A percentile compares a stretch with the other conserved stretches of the same genome.
These are phyloP conservation scores for Drosophila eohydei DNA, from an alignment of 2,888 invertebrate species.

Conservation along the genomic window DNA sequence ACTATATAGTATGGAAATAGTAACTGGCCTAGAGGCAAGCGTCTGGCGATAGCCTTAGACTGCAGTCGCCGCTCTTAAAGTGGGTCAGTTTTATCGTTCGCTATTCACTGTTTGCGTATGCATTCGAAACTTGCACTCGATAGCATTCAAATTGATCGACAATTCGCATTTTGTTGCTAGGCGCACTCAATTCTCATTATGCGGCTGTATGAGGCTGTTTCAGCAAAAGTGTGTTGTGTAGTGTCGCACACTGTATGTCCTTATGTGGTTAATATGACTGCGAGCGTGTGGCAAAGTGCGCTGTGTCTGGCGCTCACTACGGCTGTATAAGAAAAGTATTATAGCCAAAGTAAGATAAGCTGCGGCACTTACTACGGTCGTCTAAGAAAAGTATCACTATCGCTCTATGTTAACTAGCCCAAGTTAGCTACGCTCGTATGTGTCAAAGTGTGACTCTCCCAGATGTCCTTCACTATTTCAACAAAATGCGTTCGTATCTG, in stretches of 20 bases:
- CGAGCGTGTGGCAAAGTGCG: neutral
- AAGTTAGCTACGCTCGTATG: neutral
- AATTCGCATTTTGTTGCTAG: conserved; percentile 58
- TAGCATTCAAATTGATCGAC: conserved; percentile 28
- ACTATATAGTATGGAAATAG: conserved; percentile 16
- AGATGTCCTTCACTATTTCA: neutral
- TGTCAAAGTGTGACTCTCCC: neutral
- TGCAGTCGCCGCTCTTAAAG: conserved; percentile 49
- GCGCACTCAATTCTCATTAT: conserved; percentile 58
- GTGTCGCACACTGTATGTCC: neutral
- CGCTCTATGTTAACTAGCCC: no score
- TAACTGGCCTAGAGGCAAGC: conserved; percentile 58
- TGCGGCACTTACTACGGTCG: neutral
- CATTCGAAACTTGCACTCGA: conserved; percentile 39
- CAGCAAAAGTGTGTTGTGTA: neutral
- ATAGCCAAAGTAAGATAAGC: neutral
- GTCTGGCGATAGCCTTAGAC: conserved; percentile 45
- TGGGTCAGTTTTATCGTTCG: conserved; percentile 78
- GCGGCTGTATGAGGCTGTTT: neutral
- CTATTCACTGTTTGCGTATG: conserved; percentile 31
- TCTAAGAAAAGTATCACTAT: neutral
- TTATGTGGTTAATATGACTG: neutral
- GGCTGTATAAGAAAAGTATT: neutral
- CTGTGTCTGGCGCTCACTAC: neutral
- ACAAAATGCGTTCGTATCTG: neutral